Percentiles rank a stretch among this genome's conserved stretches.
These are phyloP conservation scores for Pangasius mekongensis DNA, from an alignment of 2,797 vertebrate genomes.

Conservation along the genomic window DNA sequence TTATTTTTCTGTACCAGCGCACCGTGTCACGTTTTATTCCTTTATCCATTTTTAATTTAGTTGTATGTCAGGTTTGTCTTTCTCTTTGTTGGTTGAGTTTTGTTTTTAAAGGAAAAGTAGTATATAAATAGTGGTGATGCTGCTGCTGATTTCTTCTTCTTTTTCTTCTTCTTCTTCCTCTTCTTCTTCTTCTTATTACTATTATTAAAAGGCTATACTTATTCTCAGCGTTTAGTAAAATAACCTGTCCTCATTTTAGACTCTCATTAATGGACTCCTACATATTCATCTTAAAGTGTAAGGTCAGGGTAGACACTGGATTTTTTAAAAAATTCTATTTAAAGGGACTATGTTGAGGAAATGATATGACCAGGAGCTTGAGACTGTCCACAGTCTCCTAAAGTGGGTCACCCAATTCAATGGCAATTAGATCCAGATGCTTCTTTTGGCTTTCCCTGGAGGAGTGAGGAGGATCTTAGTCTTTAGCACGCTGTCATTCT, in stretches of 20 bases:
- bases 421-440: constrained; percentile 38
- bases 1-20: no score
- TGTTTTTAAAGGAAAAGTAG: background rate
- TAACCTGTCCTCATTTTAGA: background rate
- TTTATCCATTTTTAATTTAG: background rate
- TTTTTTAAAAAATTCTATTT: background rate
- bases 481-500: constrained; percentile 35
- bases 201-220: background rate
- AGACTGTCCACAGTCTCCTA: background rate
- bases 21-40: background rate
- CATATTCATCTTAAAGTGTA: background rate
- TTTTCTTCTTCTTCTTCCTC: background rate
- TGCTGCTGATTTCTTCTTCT: background rate
- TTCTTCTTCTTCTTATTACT: background rate
- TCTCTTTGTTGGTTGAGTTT: background rate
- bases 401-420: constrained; percentile 53
- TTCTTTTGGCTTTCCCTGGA: constrained; percentile 41
- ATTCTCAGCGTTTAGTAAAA: background rate
- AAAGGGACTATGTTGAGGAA: background rate
- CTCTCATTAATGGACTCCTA: background rate
- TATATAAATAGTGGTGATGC: background rate
- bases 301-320: no score
- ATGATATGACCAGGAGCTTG: background rate
- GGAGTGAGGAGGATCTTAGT: constrained; percentile 31
- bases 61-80: background rate